These are phyloP conservation scores for Drosophila pallidifrons DNA, from an alignment of 1,140 invertebrate genomes.

Conservation along the genomic window DNA sequence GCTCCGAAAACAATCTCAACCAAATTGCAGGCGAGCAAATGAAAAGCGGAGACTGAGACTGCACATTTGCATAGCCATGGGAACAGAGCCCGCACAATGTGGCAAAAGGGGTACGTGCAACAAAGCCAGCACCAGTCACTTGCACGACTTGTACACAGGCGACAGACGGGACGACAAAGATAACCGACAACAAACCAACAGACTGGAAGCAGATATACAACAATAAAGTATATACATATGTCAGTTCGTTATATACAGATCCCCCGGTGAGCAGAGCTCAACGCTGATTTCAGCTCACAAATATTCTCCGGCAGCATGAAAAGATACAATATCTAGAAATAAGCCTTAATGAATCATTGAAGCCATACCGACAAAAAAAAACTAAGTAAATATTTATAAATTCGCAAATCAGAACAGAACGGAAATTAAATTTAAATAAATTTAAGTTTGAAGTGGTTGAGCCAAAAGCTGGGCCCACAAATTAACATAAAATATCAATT, in stretches of 20 bases:
- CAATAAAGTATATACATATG: conserved; percentile 2
- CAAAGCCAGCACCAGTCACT: conserved; percentile 16
- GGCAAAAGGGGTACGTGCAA: neutral
- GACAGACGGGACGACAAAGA: conserved; percentile 2
- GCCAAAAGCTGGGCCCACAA: neutral
- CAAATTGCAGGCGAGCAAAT: conserved; percentile 51
- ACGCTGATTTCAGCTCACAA: conserved; percentile 49
- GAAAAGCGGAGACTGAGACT: conserved; percentile 9
- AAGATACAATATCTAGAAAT: conserved; percentile 42
- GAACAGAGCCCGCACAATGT: conserved; percentile 1
- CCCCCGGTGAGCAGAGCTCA: conserved; percentile 9
- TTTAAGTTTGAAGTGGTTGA: conserved; percentile 27
- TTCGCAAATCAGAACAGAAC: neutral
- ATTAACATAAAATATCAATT: conserved; percentile 75
- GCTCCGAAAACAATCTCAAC: conserved; percentile 46
- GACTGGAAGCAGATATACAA: conserved; percentile 8
- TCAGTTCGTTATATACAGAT: neutral
- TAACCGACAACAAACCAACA: neutral
- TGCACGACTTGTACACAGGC: neutral
- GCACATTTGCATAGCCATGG: conserved; percentile 19
- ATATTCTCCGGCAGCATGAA: conserved; percentile 33
- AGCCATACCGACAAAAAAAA: neutral
- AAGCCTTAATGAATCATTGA: conserved; percentile 44
- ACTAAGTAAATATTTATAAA: conserved; percentile 58
- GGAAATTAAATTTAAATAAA: conserved; percentile 61